These are phyloP conservation scores for Irena cyanogastra DNA, from an alignment of 2,113 vertebrate genomes.

Conservation along the genomic window DNA sequence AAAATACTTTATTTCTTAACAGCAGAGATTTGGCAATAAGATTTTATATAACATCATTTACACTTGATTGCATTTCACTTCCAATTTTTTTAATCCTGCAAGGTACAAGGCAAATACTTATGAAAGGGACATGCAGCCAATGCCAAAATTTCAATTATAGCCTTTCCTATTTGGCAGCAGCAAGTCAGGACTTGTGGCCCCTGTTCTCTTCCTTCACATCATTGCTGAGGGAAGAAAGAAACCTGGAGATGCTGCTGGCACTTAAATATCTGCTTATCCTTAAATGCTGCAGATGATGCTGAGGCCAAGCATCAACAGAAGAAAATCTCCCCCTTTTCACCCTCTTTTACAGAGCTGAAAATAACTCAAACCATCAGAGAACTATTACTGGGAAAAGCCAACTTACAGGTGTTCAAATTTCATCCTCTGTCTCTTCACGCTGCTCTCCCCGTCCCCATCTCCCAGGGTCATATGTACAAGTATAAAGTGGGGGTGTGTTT, in stretches of 20 bases:
- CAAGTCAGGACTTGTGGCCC: not conserved
- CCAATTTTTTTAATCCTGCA: not conserved
- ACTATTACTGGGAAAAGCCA: not conserved
- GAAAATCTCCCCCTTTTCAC: not conserved
- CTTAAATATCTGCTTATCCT: not conserved
- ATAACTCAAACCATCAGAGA: not conserved
- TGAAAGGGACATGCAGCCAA: not conserved
- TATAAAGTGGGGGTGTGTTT: not conserved
- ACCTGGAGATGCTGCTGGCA: not conserved
- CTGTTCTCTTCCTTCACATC: not conserved
- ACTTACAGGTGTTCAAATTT: not conserved
- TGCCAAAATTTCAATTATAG: not conserved
- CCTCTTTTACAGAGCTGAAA: not conserved
- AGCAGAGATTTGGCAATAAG: conserved; percentile 22
- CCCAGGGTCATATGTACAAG: rapidly evolving
- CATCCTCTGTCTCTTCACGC: not conserved
- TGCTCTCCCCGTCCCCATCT: not conserved
- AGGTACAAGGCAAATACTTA: conserved; percentile 6
- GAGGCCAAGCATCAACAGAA: not conserved
- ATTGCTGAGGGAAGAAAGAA: not conserved
- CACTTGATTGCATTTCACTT: not conserved
- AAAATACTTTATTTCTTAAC: conserved; percentile 26
- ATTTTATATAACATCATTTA: not conserved
- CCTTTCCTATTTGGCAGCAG: not conserved
- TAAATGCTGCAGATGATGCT: not conserved